phyloP scores from a whole-genome alignment of 2,113 vertebrate genomes.

The Ceyx margarethae region DNA sequence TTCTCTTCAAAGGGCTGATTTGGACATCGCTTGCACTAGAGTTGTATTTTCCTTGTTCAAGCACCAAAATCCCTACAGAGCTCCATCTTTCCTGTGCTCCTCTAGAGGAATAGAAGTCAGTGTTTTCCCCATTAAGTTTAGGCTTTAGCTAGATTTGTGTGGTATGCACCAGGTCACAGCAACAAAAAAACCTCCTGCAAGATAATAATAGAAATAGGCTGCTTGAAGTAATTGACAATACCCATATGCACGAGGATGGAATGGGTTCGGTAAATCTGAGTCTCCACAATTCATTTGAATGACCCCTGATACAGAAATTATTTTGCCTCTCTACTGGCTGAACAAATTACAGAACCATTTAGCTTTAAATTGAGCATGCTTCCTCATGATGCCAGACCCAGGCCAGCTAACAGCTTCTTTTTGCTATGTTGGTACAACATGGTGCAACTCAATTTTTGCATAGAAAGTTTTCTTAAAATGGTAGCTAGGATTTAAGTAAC shows the following conservation, averaged over 20 bases:
- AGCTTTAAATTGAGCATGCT: background rate
- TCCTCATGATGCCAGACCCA: background rate
- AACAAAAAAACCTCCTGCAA: background rate
- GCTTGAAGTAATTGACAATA: background rate
- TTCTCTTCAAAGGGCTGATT: background rate
- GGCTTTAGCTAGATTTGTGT: background rate
- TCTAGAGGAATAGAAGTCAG: background rate
- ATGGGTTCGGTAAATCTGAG: background rate
- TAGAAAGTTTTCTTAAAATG: background rate
- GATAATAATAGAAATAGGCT: background rate
- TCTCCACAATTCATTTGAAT: background rate
- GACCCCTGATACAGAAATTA: background rate
- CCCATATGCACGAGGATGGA: background rate
- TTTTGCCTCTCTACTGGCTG: background rate
- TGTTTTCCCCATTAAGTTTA: background rate
- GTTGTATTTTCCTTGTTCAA: background rate
- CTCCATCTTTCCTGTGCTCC: background rate
- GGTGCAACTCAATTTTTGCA: background rate
- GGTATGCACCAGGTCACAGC: background rate
- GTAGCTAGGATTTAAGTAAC: background rate
- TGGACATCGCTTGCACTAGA: background rate
- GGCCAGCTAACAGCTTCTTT: background rate
- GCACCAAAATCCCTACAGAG: background rate
- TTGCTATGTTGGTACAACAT: background rate
- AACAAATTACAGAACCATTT: slow-evolving; percentile 13